A percentile compares a stretch with the other conserved stretches of the same genome.
Evolutionary conservation across 2,888 invertebrate genomes (phyloP).

Genomic region (Sarcophaga subvicina): DNA sequence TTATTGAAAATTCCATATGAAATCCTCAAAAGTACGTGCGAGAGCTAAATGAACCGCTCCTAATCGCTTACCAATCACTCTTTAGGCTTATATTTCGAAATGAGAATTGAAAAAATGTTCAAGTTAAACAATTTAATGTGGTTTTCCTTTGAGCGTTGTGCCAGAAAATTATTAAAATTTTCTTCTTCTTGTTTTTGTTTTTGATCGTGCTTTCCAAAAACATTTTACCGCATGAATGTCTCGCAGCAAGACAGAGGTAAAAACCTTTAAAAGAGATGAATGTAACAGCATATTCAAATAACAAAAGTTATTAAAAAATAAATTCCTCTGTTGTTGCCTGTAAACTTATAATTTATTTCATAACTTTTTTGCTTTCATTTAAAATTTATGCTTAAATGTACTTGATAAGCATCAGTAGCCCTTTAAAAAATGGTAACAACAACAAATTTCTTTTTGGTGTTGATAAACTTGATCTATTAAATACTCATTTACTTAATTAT

Average conservation of each 20-base stretch:
- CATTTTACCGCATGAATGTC: neutral
- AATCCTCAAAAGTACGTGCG: too few relatives aligned
- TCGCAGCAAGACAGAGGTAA: neutral
- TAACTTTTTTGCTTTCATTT: neutral
- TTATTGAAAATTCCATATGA: too few relatives aligned
- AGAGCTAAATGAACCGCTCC: too few relatives aligned
- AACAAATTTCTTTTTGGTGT: too few relatives aligned
- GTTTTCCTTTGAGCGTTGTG: conserved; percentile 7
- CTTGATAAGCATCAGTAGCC: too few relatives aligned
- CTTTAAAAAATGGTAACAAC: too few relatives aligned
- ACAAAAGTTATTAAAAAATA: conserved; percentile 14
- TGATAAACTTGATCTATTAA: too few relatives aligned
- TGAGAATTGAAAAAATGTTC: neutral
- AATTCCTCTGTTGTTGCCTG: neutral
- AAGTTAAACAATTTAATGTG: conserved; percentile 16
- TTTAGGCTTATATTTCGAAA: neutral
- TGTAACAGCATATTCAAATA: neutral
- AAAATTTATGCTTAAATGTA: too few relatives aligned
- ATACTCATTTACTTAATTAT: too few relatives aligned
- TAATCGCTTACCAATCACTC: too few relatives aligned
- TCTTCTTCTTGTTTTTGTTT: neutral
- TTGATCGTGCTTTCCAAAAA: too few relatives aligned
- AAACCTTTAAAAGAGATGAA: too few relatives aligned
- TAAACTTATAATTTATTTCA: conserved; percentile 16
- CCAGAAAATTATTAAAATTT: conserved; percentile 45